Base-by-base conservation (phyloP, 2,113 vertebrate species). In the Tyrannus savana region DNA sequence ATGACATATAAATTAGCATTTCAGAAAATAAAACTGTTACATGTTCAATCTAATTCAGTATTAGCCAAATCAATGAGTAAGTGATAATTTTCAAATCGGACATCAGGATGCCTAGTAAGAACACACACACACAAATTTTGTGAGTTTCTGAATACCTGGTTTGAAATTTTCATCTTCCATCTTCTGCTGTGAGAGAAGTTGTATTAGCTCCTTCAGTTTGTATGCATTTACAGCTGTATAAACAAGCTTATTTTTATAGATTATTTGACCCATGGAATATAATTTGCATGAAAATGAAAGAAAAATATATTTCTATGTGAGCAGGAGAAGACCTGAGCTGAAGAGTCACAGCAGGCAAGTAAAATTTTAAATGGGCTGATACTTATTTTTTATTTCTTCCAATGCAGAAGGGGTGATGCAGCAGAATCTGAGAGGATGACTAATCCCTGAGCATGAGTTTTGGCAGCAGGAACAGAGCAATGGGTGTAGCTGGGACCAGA, bases 401-500 rank as follows among this genome's bases (percentile, higher is more conserved):
- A 84, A 35, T 21, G 49, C 8, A 6, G 2, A 64, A 77, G 31
- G 27, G 41, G 87, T 80, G 58, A 93, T 62, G 25, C 56, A 82
- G 66, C 74, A 75, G 23, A 37, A 37, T 46, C 39, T 12, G n/a
- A 80, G 35, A 52, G 15, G 28, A 81, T 87, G 87, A 87, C 64
- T 91, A 78, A 93, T 18, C 42, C 46, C 74, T 41, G 13, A 74
- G 37, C 24, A 71, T 3, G 28, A 77, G 7, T 67, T 93, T 25
- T 94, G 90, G 88, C 88, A 95, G 47, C 66, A 87, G 44, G 60
- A 89, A 81, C 50, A 91, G n/a, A 67, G 52, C 50, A 33, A 55
- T 12, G 75, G 66, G 62, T 30, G 49, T 39, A 93, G 71, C 66
- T 90, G 35, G 39, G 87, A 85, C 23, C 52, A 93, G 46, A 9